phyloP scores from a whole-genome alignment of 1,140 invertebrate species.

The Colletes gigas region DNA sequence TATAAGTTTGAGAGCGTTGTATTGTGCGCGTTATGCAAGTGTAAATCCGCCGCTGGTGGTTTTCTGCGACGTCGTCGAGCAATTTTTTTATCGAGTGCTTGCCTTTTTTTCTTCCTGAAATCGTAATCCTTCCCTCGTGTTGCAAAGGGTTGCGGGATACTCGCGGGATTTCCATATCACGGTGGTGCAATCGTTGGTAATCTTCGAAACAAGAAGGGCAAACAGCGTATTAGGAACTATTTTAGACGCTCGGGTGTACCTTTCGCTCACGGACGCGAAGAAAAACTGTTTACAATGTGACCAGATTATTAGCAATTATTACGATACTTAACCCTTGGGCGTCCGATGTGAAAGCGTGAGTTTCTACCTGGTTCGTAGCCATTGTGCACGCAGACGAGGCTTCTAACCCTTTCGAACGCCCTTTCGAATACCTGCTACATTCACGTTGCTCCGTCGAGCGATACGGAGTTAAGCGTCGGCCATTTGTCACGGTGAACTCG shows the following conservation, averaged over 20 bases:
- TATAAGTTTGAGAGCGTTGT: background rate
- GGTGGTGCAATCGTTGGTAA: background rate
- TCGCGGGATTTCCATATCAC: background rate
- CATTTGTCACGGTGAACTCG: slow-evolving; percentile 27
- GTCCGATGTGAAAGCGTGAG: slow-evolving; percentile 38
- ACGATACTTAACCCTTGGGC: slow-evolving; percentile 56
- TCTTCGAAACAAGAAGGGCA: background rate
- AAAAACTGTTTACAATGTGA: slow-evolving; percentile 44
- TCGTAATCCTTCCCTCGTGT: background rate
- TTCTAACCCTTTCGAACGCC: slow-evolving; percentile 51
- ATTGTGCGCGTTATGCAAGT: background rate
- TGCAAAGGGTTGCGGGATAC: background rate
- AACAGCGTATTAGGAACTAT: background rate
- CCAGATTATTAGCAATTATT: slow-evolving; percentile 63
- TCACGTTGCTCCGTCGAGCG: background rate
- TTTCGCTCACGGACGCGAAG: no score
- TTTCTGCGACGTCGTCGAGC: background rate
- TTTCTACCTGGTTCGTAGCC: slow-evolving; percentile 30
- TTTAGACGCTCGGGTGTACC: background rate
- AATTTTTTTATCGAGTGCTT: background rate
- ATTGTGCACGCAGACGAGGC: slow-evolving; percentile 38
- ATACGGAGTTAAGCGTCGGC: background rate
- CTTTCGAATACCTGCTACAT: slow-evolving; percentile 40
- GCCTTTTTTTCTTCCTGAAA: background rate
- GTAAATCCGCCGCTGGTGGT: background rate